Percentiles rank a stretch among this genome's conserved stretches.
phyloP scores from a whole-genome alignment of 2,113 vertebrate species.

The Heterocephalus glaber region DNA sequence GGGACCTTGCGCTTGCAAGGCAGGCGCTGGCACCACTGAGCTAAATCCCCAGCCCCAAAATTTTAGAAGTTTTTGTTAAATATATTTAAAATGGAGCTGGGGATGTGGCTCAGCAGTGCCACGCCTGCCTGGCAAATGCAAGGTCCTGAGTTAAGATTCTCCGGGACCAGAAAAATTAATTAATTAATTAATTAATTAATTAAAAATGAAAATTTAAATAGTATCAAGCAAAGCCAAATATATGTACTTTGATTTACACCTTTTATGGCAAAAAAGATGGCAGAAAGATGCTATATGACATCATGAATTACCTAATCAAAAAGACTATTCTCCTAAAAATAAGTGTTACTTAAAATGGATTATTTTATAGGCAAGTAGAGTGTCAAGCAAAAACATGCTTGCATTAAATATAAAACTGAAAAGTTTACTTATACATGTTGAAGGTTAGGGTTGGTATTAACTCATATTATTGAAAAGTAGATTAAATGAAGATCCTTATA shows the following conservation, averaged over 20 bases:
- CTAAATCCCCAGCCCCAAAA: too few species aligned
- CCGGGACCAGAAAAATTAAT: too few species aligned
- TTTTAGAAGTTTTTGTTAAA: background rate
- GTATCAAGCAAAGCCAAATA: background rate
- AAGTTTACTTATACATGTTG: background rate
- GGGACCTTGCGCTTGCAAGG: too few species aligned
- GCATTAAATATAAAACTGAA: slow-evolving; percentile 22
- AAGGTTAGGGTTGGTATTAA: background rate
- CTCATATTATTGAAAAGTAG: background rate
- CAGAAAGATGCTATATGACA: background rate
- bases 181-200: background rate
- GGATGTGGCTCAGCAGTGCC: too few species aligned
- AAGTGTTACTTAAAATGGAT: background rate
- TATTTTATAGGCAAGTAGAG: background rate
- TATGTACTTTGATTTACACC: background rate
- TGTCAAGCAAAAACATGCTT: slow-evolving; percentile 34
- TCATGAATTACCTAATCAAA: slow-evolving; percentile 10
- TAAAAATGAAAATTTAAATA: slow-evolving; percentile 17
- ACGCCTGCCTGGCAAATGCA: too few species aligned
- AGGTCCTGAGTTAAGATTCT: too few species aligned
- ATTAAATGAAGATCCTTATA: slow-evolving; percentile 12
- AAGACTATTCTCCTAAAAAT: slow-evolving; percentile 22
- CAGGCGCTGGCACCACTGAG: too few species aligned
- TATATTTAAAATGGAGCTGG: background rate
- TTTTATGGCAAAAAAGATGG: slow-evolving; percentile 23